Conservation (phyloP, 2,113 vertebrate genomes). For the Pristiophorus japonicus region DNA sequence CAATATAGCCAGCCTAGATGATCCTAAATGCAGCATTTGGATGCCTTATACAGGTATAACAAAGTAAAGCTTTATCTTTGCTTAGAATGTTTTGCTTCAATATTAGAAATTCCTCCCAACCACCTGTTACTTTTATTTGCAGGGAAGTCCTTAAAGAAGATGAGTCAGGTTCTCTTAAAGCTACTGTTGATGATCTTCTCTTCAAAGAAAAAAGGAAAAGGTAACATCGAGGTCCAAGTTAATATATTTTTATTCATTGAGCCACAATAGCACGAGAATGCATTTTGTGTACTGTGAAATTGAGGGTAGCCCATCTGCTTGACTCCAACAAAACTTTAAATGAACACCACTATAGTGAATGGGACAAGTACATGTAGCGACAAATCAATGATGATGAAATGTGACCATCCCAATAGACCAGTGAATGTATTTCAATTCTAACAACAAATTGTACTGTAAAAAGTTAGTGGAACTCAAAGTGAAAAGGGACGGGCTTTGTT, state of each 20-base stretch:
- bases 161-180: constrained; percentile 89
- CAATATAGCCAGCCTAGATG: not conserved
- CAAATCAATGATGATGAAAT: no score
- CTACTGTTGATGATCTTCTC: constrained; percentile 87
- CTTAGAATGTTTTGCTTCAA: not conserved
- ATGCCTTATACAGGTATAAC: not conserved
- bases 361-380: no score
- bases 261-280: not conserved
- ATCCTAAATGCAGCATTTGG: not conserved
- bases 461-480: no score
- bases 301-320: not conserved
- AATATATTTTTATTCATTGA: not conserved
- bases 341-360: no score
- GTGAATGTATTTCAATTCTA: no score
- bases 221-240: constrained; percentile 45
- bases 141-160: constrained; percentile 98
- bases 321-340: no score
- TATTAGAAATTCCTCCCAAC: not conserved
- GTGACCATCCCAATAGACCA: no score
- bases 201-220: constrained; percentile 90
- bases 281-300: not conserved
- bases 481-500: not conserved
- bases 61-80: not conserved
- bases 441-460: no score
- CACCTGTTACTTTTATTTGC: constrained; percentile 35